These are phyloP conservation scores for Sarcophaga carnaria DNA, from an alignment of 2,888 invertebrate genomes.

Conservation along the genomic window DNA sequence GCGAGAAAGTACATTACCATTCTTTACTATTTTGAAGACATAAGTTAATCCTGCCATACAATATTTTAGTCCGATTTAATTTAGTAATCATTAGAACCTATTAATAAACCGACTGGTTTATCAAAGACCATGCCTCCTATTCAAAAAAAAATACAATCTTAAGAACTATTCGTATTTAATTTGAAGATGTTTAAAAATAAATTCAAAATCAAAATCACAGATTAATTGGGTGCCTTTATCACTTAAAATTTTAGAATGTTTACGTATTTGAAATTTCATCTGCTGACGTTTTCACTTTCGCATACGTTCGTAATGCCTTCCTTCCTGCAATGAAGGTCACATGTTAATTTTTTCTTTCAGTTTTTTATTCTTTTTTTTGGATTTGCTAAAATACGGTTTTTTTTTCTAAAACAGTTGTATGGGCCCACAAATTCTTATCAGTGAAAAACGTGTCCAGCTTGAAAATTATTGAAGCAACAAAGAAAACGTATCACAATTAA, in stretches of 20 bases:
- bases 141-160: too few species aligned
- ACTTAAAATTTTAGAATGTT: neutral
- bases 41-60: too few species aligned
- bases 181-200: too few species aligned
- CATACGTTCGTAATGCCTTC: neutral
- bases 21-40: too few species aligned
- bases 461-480: neutral
- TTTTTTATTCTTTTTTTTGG: neutral
- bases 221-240: too few species aligned
- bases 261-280: neutral
- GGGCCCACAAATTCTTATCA: neutral
- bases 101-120: too few species aligned
- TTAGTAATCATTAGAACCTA: too few species aligned
- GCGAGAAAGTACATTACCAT: too few species aligned
- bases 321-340: neutral
- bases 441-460: constrained; percentile 7
- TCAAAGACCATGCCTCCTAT: too few species aligned
- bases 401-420: neutral
- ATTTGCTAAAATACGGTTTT: neutral
- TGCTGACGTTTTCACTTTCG: neutral
- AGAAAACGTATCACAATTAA: constrained; percentile 1
- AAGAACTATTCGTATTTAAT: too few species aligned
- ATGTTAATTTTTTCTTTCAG: neutral
- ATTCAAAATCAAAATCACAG: too few species aligned
- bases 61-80: too few species aligned